Evolutionary conservation across 92 coral and sea anemone species (phyloP).

Genomic region (Plumapathes pennacea): DNA sequence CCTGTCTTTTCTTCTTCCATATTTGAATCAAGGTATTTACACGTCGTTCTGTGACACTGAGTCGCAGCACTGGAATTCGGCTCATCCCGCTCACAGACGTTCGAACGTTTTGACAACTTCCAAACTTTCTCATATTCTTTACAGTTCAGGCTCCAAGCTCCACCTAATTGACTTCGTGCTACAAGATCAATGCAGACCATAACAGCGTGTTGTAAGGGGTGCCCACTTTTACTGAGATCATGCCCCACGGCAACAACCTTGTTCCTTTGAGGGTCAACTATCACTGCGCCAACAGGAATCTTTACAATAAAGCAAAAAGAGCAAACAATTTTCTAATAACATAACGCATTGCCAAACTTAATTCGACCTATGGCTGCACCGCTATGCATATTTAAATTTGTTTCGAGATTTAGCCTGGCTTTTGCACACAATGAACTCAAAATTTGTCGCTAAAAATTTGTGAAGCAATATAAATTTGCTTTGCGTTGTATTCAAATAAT

Average conservation of each 20-base stretch:
- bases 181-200: slow-evolving; percentile 93
- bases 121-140: slow-evolving; percentile 35
- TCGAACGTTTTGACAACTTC: slow-evolving; percentile 30
- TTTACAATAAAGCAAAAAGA: slow-evolving; percentile 4
- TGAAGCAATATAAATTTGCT: too few relatives aligned
- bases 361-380: not conserved
- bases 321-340: not conserved
- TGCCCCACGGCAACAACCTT: slow-evolving; percentile 69
- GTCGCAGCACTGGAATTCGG: too few relatives aligned
- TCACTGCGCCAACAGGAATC: slow-evolving; percentile 75
- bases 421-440: not conserved
- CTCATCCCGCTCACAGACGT: not conserved
- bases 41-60: too few relatives aligned
- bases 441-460: not conserved
- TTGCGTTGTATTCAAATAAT: too few relatives aligned
- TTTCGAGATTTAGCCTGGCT: not conserved
- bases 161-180: slow-evolving; percentile 78
- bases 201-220: slow-evolving; percentile 93
- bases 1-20: not conserved
- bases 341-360: not conserved
- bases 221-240: slow-evolving; percentile 65
- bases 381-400: not conserved
- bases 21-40: too few relatives aligned
- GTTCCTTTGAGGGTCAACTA: slow-evolving; percentile 68
- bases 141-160: slow-evolving; percentile 77